Percentiles rank a stretch among this genome's conserved stretches.
These are phyloP conservation scores for Trissolcus brochymenae DNA, from an alignment of 2,888 invertebrate species.

Conservation along the genomic window DNA sequence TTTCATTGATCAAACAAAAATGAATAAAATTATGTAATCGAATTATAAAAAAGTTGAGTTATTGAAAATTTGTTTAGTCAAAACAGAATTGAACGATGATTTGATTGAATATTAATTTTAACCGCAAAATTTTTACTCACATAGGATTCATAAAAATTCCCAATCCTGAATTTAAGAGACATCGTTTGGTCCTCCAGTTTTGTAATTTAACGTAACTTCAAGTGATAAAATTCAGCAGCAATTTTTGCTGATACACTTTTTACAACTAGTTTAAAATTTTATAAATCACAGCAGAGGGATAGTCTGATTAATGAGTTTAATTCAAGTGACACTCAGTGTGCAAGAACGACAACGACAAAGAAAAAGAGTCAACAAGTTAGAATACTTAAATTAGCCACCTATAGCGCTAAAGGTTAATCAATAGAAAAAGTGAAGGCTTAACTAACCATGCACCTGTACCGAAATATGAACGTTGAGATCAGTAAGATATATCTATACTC, in stretches of 20 bases:
- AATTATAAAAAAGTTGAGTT: background rate
- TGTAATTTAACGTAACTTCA: background rate
- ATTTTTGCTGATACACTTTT: background rate
- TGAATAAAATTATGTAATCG: background rate
- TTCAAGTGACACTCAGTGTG: constrained; percentile 62
- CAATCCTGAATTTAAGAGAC: constrained; percentile 71
- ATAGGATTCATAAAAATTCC: constrained; percentile 73
- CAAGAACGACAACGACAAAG: constrained; percentile 49
- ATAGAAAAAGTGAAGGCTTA: constrained; percentile 53
- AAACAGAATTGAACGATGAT: background rate
- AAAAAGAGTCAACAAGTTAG: constrained; percentile 58
- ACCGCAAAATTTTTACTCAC: constrained; percentile 66
- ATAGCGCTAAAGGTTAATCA: constrained; percentile 75
- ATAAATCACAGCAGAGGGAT: constrained; percentile 27
- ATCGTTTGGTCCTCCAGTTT: constrained; percentile 14
- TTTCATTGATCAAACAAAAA: background rate
- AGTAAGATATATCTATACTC: no score
- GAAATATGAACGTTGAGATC: no score
- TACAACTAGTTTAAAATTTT: background rate
- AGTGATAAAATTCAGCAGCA: background rate
- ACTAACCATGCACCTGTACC: no score
- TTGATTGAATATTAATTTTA: background rate
- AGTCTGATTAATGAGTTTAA: constrained; percentile 71
- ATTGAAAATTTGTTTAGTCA: background rate
- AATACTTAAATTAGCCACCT: constrained; percentile 75